Evolutionary conservation across 2,888 invertebrate genomes (phyloP).

Genomic region (Eupithecia abbreviata): DNA sequence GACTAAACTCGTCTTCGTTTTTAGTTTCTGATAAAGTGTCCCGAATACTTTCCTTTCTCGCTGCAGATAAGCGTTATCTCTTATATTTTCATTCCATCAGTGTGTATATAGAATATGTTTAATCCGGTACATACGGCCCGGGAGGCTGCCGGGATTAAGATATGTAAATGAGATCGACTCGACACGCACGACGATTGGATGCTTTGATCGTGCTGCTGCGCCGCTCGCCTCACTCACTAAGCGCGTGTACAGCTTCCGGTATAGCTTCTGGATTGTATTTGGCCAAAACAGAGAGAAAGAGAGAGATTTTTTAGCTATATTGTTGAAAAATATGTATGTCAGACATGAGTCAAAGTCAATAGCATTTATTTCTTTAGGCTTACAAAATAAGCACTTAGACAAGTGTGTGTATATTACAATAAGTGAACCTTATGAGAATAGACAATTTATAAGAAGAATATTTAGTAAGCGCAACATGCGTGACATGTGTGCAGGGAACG

Average conservation of each 20-base stretch:
- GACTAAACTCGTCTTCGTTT: neutral
- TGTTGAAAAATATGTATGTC: neutral
- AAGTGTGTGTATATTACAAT: too few species aligned
- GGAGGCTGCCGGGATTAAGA: constrained; percentile 58
- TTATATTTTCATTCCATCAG: constrained; percentile 36
- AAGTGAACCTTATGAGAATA: too few species aligned
- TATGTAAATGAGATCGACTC: constrained; percentile 58
- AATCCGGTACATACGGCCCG: constrained; percentile 37
- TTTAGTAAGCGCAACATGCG: too few species aligned
- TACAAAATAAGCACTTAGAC: too few species aligned
- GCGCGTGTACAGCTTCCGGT: neutral
- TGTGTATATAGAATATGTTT: constrained; percentile 27
- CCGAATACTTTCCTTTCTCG: constrained; percentile 2
- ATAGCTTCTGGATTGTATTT: neutral
- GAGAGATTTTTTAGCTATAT: neutral
- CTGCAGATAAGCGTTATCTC: constrained; percentile 21
- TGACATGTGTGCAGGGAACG: too few species aligned
- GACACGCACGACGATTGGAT: constrained; percentile 42
- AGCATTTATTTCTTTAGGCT: too few species aligned
- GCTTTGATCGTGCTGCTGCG: constrained; percentile 27
- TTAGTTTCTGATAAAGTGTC: neutral
- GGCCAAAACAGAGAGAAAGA: neutral
- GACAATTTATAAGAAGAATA: too few species aligned
- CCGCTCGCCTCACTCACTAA: constrained; percentile 15
- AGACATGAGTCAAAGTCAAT: neutral